Base-by-base conservation (phyloP, 1,140 invertebrate species). In the Branchinecta lindahli region DNA sequence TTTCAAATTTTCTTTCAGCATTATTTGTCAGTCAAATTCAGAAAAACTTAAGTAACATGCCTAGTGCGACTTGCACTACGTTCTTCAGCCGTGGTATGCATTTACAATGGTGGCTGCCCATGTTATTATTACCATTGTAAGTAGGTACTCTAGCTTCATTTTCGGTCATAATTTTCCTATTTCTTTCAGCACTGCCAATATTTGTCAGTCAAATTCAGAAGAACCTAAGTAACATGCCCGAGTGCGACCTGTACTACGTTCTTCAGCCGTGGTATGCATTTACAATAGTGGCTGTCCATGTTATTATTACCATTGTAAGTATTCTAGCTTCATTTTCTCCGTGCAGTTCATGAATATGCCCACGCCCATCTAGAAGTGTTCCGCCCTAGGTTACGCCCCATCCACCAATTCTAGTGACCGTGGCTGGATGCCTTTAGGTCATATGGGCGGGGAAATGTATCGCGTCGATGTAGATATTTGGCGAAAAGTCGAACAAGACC, bases 161-260 rank as follows among this genome's bases (percentile, higher is more conserved):
- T 33, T 33, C 33, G 33, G 33, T 33, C 5, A 5, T 33, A 33
- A 33, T 33, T 33, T 61, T 6, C 52, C 1, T 61, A 12, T 61
- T 61, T 45, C 73, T 75, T 10, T 72, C 70, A 65, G 70, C 72
- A n/a, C 61, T 75, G 7, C 75, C 75, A 0, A 44, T 75, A 3
- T 15, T 73, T 0, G 72, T 73, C 10, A 52, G 71, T 8, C 12
- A 69, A 8, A 21, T 73, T 67, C 66, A 65, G 12, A 70, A 72
- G 61, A 68, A 69, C 44, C 65, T 72, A 8, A 45, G 52, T 7
- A 69, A 21, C n/a, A 72, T 72, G 45, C 71, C 68, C 4, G 75
- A 75, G 46, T 75, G 75, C 66, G 75, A 75, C 68, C 61, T 75
- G 21, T 72, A 71, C 44, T 75, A 74, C 66, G 69, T 74, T 0